phyloP scores from a whole-genome alignment of 2,797 vertebrate genomes.

The Chelon labrosus region DNA sequence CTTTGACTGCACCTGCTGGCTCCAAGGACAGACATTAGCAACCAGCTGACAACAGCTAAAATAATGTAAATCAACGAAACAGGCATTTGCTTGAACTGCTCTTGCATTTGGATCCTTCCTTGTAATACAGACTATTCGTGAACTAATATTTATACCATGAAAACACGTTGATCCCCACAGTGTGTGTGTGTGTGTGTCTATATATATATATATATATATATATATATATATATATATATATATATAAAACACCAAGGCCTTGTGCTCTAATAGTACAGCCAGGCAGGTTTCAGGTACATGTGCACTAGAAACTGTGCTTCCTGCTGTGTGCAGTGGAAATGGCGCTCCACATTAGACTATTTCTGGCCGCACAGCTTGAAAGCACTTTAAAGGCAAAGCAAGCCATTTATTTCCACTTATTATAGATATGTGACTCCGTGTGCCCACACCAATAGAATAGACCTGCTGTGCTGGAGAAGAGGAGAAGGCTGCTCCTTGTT shows the following conservation, averaged over 20 bases:
- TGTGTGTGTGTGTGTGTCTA: neutral
- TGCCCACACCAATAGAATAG: slow-evolving; percentile 14
- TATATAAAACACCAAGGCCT: neutral
- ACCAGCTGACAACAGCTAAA: slow-evolving; percentile 15
- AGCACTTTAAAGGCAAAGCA: slow-evolving; percentile 48
- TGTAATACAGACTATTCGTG: slow-evolving; percentile 6
- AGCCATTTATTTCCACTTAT: slow-evolving; percentile 54
- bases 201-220: neutral
- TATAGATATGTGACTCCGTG: slow-evolving; percentile 8
- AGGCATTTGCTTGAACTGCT: neutral
- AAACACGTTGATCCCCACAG: slow-evolving; percentile 1
- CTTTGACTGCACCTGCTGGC: neutral
- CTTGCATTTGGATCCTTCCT: slow-evolving; percentile 8
- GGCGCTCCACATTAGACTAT: slow-evolving; percentile 21
- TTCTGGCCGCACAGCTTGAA: slow-evolving; percentile 47
- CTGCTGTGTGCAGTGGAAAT: slow-evolving; percentile 46
- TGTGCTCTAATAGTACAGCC: neutral
- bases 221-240: neutral
- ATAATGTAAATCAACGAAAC: neutral
- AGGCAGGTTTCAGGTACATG: neutral
- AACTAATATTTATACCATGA: neutral
- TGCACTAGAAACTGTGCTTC: slow-evolving; percentile 11
- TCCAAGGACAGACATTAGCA: slow-evolving; percentile 35
- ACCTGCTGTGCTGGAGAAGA: slow-evolving; percentile 27
- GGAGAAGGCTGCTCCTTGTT: slow-evolving; percentile 15